These are phyloP conservation scores for Sussaba pulchella DNA, from an alignment of 2,888 invertebrate species.

Conservation along the genomic window DNA sequence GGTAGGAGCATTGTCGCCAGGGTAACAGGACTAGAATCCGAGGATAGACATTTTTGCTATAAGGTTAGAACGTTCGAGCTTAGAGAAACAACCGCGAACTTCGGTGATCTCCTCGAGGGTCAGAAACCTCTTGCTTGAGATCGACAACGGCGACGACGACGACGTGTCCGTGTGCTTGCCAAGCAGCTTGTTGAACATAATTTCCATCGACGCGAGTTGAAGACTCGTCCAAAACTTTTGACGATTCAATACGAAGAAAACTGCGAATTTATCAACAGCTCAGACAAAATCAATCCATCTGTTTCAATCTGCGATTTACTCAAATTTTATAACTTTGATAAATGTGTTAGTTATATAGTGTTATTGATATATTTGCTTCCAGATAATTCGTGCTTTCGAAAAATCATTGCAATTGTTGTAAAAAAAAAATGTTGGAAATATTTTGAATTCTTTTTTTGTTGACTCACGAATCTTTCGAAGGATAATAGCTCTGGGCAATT, in stretches of 20 bases:
- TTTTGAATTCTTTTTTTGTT: too few species aligned
- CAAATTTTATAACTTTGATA: too few species aligned
- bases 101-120: slow-evolving; percentile 50
- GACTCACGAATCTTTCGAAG: too few species aligned
- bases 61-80: slow-evolving; percentile 55
- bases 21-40: slow-evolving; percentile 56
- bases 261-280: too few species aligned
- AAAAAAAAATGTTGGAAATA: too few species aligned
- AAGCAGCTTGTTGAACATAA: slow-evolving; percentile 42
- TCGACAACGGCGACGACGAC: slow-evolving; percentile 23
- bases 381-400: too few species aligned
- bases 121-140: slow-evolving; percentile 60
- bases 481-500: too few species aligned
- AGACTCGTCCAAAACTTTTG: slow-evolving; percentile 25
- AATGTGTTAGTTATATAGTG: too few species aligned
- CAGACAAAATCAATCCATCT: too few species aligned
- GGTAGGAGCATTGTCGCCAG: slow-evolving; percentile 15
- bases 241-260: background rate
- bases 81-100: slow-evolving; percentile 42
- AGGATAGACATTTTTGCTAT: slow-evolving; percentile 61
- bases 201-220: slow-evolving; percentile 38
- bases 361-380: too few species aligned
- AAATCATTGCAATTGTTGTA: too few species aligned
- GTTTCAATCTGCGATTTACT: too few species aligned
- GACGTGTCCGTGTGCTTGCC: slow-evolving; percentile 12